A percentile compares a stretch with the other conserved stretches of the same genome.
Conservation (phyloP, 2,113 vertebrate genomes). For the Rhea americana region DNA sequence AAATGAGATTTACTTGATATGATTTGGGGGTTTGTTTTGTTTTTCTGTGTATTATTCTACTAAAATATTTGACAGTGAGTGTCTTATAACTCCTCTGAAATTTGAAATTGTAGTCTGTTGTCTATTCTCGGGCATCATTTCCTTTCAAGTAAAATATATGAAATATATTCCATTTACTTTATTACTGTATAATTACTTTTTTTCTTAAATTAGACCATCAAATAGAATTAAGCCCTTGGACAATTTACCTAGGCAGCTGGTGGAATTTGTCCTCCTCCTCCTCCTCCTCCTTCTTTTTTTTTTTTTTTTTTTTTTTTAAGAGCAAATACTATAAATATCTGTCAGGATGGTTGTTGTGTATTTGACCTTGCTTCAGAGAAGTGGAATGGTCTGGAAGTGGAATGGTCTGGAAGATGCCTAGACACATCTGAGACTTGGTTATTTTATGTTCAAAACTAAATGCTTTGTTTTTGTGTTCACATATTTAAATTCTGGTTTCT, state of each 20-base stretch:
- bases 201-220: not conserved
- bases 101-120: not conserved
- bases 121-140: not conserved
- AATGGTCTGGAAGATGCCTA: not conserved
- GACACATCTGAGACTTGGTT: not conserved
- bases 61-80: not conserved
- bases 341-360: rapidly evolving
- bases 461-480: not conserved
- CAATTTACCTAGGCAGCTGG: not conserved
- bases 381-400: not conserved
- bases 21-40: not conserved
- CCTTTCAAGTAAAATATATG: not conserved
- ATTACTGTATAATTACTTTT: not conserved
- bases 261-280: not conserved
- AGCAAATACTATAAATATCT: rapidly evolving
- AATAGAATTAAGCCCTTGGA: not conserved
- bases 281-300: too few relatives aligned
- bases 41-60: not conserved
- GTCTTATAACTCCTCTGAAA: not conserved
- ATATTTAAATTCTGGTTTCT: not conserved
- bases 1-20: not conserved
- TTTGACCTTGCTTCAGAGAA: not conserved
- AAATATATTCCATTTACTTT: not conserved
- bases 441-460: not conserved
- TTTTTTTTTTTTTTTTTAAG: not conserved